Evolutionary conservation across 2,797 vertebrate species (phyloP).

Genomic region (Tinamus major): DNA sequence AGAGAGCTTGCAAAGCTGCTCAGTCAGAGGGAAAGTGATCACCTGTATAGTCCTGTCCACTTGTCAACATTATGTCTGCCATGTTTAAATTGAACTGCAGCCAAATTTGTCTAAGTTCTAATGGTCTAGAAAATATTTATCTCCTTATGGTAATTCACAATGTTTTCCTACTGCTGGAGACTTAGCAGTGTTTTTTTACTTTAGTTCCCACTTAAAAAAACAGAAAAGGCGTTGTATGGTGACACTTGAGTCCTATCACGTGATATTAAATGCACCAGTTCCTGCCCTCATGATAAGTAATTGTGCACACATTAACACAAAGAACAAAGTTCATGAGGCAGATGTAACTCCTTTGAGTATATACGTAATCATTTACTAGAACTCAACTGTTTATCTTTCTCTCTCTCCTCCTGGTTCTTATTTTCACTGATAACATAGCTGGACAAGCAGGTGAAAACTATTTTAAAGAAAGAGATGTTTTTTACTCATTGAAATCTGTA

Average conservation of each 20-base stretch:
- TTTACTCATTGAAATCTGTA: background rate
- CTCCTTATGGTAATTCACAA: background rate
- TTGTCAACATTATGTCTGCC: background rate
- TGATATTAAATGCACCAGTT: background rate
- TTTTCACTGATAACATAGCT: background rate
- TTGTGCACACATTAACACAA: background rate
- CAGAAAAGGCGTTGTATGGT: background rate
- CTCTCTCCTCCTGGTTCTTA: background rate
- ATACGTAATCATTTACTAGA: conserved; percentile 9
- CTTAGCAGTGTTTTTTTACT: background rate
- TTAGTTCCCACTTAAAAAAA: background rate
- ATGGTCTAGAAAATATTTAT: background rate
- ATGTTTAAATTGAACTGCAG: background rate
- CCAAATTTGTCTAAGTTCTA: background rate
- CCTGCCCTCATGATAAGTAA: background rate
- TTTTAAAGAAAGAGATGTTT: background rate
- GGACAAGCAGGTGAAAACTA: background rate
- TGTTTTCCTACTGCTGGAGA: background rate
- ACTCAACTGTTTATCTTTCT: accelerated
- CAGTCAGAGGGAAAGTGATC: background rate
- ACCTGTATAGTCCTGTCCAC: background rate
- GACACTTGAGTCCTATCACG: background rate
- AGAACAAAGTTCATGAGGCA: conserved; percentile 23
- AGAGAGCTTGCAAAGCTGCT: accelerated
- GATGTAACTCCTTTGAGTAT: background rate